Evolutionary conservation across 2,113 vertebrate species (phyloP).

Genomic region (Astur gentilis): DNA sequence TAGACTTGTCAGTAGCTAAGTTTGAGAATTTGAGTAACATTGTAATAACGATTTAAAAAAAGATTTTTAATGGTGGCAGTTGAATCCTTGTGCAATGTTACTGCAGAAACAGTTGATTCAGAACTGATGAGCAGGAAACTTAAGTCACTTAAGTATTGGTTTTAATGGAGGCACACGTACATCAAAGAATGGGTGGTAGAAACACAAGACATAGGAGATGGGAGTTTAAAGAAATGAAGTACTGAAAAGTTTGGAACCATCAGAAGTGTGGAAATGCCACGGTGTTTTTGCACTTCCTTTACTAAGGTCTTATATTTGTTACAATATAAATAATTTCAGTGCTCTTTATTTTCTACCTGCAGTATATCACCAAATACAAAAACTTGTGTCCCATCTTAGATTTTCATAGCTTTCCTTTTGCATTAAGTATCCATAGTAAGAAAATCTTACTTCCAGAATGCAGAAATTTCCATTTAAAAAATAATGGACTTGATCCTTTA

Average conservation of each 20-base stretch:
- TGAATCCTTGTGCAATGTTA: not conserved
- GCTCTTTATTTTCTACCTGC: not conserved
- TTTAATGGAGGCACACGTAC: not conserved
- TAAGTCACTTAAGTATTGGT: not conserved
- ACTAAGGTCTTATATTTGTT: not conserved
- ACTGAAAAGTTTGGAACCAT: not conserved
- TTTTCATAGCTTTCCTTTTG: not conserved
- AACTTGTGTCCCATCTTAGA: not conserved
- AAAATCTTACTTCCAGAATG: not conserved
- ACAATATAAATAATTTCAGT: not conserved
- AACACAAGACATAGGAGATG: not conserved
- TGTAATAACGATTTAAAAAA: fast-evolving
- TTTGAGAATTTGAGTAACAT: not conserved
- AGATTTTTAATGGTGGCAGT: not conserved
- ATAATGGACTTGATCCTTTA: not conserved
- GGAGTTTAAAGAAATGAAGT: not conserved
- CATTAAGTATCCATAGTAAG: not conserved
- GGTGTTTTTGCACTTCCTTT: not conserved
- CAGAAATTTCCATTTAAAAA: not conserved
- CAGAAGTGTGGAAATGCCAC: not conserved
- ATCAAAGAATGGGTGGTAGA: not conserved
- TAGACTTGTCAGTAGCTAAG: not conserved
- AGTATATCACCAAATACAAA: not conserved
- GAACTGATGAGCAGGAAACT: not conserved
- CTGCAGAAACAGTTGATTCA: not conserved